Evolutionary conservation across 2,113 vertebrate species (phyloP).

Genomic region (Alethe diademata): DNA sequence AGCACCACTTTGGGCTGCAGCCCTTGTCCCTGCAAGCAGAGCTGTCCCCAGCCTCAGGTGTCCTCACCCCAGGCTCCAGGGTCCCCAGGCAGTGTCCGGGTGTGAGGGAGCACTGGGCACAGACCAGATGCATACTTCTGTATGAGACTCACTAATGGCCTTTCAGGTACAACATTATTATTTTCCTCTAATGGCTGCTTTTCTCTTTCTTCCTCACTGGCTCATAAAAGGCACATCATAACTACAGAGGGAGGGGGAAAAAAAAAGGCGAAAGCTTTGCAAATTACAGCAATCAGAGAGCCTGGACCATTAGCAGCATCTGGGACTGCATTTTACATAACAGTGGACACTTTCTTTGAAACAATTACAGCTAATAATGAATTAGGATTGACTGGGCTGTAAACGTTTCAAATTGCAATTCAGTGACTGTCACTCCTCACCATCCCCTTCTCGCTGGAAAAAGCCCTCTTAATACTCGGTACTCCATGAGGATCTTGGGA

Average conservation of each 20-base stretch:
- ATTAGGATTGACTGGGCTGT: constrained; percentile 60
- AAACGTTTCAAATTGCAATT: constrained; percentile 67
- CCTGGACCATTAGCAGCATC: constrained; percentile 72
- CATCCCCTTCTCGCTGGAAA: constrained; percentile 8
- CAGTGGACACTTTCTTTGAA: constrained; percentile 73
- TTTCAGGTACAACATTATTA: constrained; percentile 68
- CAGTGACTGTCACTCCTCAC: constrained; percentile 41
- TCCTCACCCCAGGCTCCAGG: neutral
- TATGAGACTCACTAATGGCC: constrained; percentile 54
- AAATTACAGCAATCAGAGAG: constrained; percentile 76
- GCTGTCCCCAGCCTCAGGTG: neutral
- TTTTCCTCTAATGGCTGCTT: constrained; percentile 67
- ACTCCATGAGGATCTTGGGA: neutral
- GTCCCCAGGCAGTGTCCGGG: neutral
- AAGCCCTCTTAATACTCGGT: neutral
- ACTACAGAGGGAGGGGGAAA: neutral
- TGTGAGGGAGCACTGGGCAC: neutral
- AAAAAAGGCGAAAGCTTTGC: constrained; percentile 46
- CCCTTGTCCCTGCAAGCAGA: neutral
- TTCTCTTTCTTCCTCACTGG: constrained; percentile 27
- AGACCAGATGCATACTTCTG: constrained; percentile 2
- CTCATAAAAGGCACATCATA: constrained; percentile 69
- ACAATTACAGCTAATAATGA: constrained; percentile 77
- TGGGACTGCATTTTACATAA: constrained; percentile 74
- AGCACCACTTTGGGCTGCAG: rapidly evolving